Base-by-base conservation (phyloP, 2,888 invertebrate genomes). In the Erebia ligea region DNA sequence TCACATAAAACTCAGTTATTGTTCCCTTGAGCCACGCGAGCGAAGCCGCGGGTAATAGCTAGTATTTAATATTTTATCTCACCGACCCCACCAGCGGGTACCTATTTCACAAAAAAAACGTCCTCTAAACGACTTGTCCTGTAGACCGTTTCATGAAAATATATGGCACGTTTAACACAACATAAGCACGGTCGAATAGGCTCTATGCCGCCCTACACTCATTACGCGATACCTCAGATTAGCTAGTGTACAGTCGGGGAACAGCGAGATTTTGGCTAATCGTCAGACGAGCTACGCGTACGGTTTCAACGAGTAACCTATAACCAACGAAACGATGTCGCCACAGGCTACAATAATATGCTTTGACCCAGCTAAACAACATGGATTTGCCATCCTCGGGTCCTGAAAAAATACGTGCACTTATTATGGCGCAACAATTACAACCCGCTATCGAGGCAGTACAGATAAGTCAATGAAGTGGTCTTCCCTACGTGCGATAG, bases 201-300 rank as follows among this genome's bases (percentile, higher is more conserved):
- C 63, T 67, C 34, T 52, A 48, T 57, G 67, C 64, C 69, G 69
- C 69, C 74, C 73, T 70, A 69, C 72, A 79, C 83, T 85, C 84
- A 86, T 90, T 89, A 86, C 79, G 82, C 86, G 86, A 86, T 87
- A 88, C 15, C 62, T 15, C 45, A 15, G 45, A 5, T 62, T 62
- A 62, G 6, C 45, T 21, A 45, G 19, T 19, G 3, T 48, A 48
- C 62, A 48, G 62, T 62, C 6, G 19, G 42, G 10, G 10, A 25
- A 25, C 6, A 19, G 10, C 13, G 56, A 57, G 5, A 13, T 57
- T 57, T 13, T 21, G 19, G 17, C 19, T 45, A 3, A 10, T 34
- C 34, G 6, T 34, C 34, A 34, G 34, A 34, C 6, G 34, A 34
- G 6, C 6, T 34, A 34, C 34, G 34, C 17, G 52, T 3, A 52